phyloP scores from a whole-genome alignment of 2,888 invertebrate species.

The Campopleginae sp. region DNA sequence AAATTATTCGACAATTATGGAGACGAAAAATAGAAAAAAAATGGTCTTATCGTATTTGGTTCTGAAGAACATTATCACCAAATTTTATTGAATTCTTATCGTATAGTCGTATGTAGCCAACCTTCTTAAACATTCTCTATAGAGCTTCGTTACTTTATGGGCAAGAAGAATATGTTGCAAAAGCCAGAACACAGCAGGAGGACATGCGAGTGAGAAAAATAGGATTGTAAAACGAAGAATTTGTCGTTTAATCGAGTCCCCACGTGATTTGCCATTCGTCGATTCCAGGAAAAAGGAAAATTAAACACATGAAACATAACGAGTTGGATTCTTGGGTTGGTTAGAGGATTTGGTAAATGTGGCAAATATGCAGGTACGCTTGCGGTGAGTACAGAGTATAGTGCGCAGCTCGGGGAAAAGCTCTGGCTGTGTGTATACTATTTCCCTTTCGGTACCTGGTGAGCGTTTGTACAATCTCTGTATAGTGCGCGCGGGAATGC shows the following conservation, averaged over 20 bases:
- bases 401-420: conserved; percentile 28
- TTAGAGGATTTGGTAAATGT: conserved; percentile 1
- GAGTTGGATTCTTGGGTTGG: conserved; percentile 13
- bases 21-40: too few relatives aligned
- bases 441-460: conserved; percentile 20
- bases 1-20: too few relatives aligned
- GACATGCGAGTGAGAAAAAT: not conserved
- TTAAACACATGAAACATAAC: not conserved
- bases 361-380: conserved; percentile 29
- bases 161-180: too few relatives aligned
- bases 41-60: too few relatives aligned
- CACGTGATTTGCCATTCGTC: not conserved
- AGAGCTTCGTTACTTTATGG: too few relatives aligned
- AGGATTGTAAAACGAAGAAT: not conserved
- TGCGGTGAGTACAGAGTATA: conserved; percentile 7
- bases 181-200: not conserved
- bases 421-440: conserved; percentile 24
- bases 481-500: conserved; percentile 34
- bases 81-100: too few relatives aligned
- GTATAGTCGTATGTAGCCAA: too few relatives aligned
- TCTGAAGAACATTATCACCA: too few relatives aligned
- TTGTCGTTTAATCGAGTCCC: not conserved
- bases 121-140: too few relatives aligned
- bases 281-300: not conserved
- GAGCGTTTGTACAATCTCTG: conserved; percentile 56